Conservation (phyloP, 2,888 invertebrate species). For the Adela reaumurella region DNA sequence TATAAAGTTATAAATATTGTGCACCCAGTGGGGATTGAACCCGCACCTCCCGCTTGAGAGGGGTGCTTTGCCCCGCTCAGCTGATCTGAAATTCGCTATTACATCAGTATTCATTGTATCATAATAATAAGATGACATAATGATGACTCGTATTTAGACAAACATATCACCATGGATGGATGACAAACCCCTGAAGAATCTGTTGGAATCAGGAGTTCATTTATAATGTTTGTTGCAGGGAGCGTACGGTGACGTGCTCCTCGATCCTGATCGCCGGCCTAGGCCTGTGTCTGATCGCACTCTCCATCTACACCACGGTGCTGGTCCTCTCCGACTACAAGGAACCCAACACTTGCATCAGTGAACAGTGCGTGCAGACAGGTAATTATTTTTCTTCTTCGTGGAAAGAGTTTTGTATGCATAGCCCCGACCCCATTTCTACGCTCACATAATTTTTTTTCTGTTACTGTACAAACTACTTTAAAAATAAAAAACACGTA, state of each 20-base stretch:
- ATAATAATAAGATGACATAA: too few relatives aligned
- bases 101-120: too few relatives aligned
- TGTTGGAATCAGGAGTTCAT: too few relatives aligned
- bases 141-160: too few relatives aligned
- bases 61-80: too few relatives aligned
- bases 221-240: slow-evolving; percentile 16
- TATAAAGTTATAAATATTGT: too few relatives aligned
- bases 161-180: too few relatives aligned
- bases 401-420: slow-evolving; percentile 1
- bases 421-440: slow-evolving; percentile 4
- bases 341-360: slow-evolving; percentile 48
- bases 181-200: too few relatives aligned
- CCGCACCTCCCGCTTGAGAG: too few relatives aligned
- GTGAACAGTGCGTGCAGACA: slow-evolving; percentile 61
- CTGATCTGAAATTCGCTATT: too few relatives aligned
- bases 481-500: slow-evolving; percentile 4
- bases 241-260: slow-evolving; percentile 45
- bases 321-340: slow-evolving; percentile 42
- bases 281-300: slow-evolving; percentile 43
- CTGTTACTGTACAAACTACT: slow-evolving; percentile 8
- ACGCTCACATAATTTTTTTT: slow-evolving; percentile 7
- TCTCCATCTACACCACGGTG: slow-evolving; percentile 45
- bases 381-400: slow-evolving; percentile 45
- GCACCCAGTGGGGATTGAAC: too few relatives aligned
- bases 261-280: slow-evolving; percentile 48